Evolutionary conservation across 2,888 invertebrate species (phyloP), one percentile per base, ranked within the genome.

Genomic region (Liposcelis brunnea): DNA sequence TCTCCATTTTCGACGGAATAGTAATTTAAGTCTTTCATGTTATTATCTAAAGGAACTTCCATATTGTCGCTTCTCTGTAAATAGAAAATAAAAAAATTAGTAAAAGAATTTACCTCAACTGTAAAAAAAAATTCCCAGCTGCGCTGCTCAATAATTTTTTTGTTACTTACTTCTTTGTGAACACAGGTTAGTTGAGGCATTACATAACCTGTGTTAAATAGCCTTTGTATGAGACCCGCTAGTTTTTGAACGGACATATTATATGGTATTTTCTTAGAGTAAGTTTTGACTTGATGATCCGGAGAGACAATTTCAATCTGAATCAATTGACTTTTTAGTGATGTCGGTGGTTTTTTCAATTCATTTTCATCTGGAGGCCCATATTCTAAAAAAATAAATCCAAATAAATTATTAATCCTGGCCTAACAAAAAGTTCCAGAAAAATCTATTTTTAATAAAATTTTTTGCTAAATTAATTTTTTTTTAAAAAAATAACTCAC

Each of bases 1-100:
- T 91, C 89, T 48, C 82, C 84, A 55, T 81, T 78, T 64, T 84
- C 81, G 34, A 91, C 67, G 1, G 89, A 86, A 63, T 79, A 93
- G 61, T 77, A 86, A 42, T 77, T 75, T 35, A 93, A 65, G 56
- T 83, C 80, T 61, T 86, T 83, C 56, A 85, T 76, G 48, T 77
- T 78, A 59, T 89, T 87, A 52, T 89, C 83, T 52, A 93, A 62
- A 47, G 68, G 66, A 53, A 89, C 79, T 58, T 81, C 75, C 8
- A 81, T 72, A 14, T 75, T 73, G n/a, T 65, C 62, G 50, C 68
- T 61, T 70, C 71, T 56, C 42, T 63, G 60, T 42, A 45, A 33
- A 45, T 46, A 44, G 33, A 44, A 45, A 8, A 8, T 4, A 43
- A 43, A 42, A 42, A 42, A 14, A 36, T 38, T n/a, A 26, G 19